phyloP scores from a whole-genome alignment of 2,797 vertebrate species.

The Clamator glandarius region DNA sequence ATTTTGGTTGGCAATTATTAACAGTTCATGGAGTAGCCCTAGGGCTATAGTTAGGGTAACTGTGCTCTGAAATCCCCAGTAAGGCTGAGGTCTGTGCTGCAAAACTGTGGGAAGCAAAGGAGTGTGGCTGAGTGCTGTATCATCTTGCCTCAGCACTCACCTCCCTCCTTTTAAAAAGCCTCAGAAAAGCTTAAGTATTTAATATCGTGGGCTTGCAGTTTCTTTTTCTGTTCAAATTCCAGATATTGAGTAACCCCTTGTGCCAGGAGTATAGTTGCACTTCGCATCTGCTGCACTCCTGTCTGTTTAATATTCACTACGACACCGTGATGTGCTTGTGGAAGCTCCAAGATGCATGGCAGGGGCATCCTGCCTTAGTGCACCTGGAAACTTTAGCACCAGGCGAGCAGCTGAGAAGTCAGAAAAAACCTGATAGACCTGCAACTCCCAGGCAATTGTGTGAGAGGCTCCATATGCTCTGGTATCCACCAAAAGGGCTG shows the following conservation, averaged over 20 bases:
- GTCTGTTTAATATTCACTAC: conserved; percentile 49
- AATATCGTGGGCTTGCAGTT: not conserved
- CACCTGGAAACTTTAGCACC: conserved; percentile 44
- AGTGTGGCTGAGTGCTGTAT: not conserved
- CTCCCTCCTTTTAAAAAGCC: not conserved
- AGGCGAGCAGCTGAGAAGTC: conserved; percentile 16
- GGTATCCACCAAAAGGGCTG: accelerated
- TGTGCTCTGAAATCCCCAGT: not conserved
- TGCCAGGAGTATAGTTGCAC: conserved; percentile 1
- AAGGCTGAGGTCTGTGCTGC: not conserved
- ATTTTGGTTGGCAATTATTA: conserved; percentile 26
- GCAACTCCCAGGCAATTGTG: not conserved
- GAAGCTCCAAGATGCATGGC: not conserved
- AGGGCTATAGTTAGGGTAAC: not conserved
- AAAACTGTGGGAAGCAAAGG: not conserved
- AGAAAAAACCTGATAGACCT: not conserved
- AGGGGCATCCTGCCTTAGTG: conserved; percentile 19
- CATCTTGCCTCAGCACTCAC: not conserved
- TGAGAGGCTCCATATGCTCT: conserved; percentile 45
- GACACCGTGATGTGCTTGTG: accelerated
- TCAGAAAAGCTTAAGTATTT: conserved; percentile 5
- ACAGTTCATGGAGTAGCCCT: not conserved
- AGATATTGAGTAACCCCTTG: not conserved
- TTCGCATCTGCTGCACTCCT: not conserved
- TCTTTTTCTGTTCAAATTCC: not conserved